Percentiles rank a stretch among this genome's conserved stretches.
Evolutionary conservation across 2,888 invertebrate species (phyloP).

Genomic region (Monochamus alternatus): DNA sequence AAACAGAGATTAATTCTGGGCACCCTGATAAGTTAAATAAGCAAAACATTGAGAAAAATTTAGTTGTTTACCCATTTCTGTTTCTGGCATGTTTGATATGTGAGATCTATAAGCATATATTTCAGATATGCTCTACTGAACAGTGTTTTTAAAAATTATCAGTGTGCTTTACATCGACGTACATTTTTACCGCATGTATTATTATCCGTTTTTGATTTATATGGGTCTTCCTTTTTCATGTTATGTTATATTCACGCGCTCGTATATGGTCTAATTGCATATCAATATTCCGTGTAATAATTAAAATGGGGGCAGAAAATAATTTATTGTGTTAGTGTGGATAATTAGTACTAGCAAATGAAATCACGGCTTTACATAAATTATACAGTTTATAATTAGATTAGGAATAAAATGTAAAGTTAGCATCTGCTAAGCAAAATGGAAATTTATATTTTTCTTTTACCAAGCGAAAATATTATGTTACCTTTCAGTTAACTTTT

Average conservation of each 20-base stretch:
- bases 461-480: no score
- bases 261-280: conserved; percentile 35
- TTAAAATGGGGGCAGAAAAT: conserved; percentile 24
- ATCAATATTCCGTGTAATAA: conserved; percentile 33
- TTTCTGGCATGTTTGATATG: no score
- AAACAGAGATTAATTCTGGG: no score
- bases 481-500: no score
- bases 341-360: conserved; percentile 1
- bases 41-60: no score
- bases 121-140: conserved; percentile 17
- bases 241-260: conserved; percentile 31
- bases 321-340: conserved; percentile 19
- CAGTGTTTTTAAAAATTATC: conserved; percentile 29
- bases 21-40: no score
- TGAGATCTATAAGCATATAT: not conserved
- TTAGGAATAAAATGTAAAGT: not conserved
- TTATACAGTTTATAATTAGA: not conserved
- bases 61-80: no score
- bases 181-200: conserved; percentile 30
- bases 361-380: not conserved
- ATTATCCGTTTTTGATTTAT: conserved; percentile 41
- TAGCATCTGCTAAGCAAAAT: not conserved
- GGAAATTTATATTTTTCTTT: no score
- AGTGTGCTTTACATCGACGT: conserved; percentile 34
- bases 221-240: conserved; percentile 40